phyloP scores from a whole-genome alignment of 2,888 invertebrate species.

The Tiphia femorata region DNA sequence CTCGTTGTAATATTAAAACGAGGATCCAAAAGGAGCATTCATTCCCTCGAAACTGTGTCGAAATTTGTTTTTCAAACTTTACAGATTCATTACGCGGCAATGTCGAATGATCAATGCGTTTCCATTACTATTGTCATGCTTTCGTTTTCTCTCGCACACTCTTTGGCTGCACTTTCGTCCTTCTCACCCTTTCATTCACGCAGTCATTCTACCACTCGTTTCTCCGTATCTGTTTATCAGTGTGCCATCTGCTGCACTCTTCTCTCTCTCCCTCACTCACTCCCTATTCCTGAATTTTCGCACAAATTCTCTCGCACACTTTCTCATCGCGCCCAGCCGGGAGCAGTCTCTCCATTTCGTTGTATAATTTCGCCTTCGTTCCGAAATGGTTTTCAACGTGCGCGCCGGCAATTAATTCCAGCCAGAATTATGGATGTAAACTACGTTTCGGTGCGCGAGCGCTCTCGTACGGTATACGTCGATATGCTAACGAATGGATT shows the following conservation, averaged over 20 bases:
- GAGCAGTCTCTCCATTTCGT: constrained; percentile 1
- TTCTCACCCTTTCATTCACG: constrained; percentile 5
- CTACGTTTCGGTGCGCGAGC: constrained; percentile 17
- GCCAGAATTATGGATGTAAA: constrained; percentile 38
- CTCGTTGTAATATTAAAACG: no score
- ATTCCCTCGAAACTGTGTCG: no score
- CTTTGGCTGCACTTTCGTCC: constrained; percentile 5
- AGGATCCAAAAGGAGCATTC: no score
- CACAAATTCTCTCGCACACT: background rate
- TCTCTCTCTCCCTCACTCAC: background rate
- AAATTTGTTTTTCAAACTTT: no score
- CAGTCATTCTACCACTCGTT: no score
- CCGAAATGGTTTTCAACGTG: constrained; percentile 38
- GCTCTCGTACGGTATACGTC: no score
- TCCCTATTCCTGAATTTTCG: background rate
- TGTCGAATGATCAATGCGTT: no score
- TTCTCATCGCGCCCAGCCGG: background rate
- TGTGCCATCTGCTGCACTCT: constrained; percentile 5
- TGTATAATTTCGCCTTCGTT: constrained; percentile 15
- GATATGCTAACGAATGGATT: constrained; percentile 22
- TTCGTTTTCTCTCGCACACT: background rate
- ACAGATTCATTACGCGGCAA: no score
- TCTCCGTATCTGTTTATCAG: constrained; percentile 21
- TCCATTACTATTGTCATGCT: no score
- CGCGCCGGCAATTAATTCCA: constrained; percentile 32